Base-by-base conservation (phyloP, 92 coral and sea anemone genomes). In the Epizoanthus scotinus region DNA sequence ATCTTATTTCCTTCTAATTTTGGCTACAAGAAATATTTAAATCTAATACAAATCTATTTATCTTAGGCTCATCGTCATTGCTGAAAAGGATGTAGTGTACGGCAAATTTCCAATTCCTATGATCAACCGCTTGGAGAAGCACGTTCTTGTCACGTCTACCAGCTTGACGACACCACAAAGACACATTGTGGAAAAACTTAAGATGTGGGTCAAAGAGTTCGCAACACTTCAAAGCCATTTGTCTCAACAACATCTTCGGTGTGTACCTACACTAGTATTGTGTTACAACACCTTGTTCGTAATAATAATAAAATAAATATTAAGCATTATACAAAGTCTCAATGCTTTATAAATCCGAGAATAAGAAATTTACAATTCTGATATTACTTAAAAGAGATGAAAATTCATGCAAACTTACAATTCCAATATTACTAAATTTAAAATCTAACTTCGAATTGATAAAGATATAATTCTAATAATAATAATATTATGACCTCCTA, bases 111-210 rank as follows among this genome's bases (percentile, higher is more conserved):
- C 90, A 34, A 90, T 90, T 27, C 97, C 97, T 12, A 86, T 92
- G 71, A 90, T 90, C 73, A 90, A 92, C 73, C 97, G 97, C 50
- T 86, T 92, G 71, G 97, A 92, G 72, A 92, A 92, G 66, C 97
- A 92, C 77, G 86, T 79, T 69, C 87, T 92, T 47, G 97, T 92
- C 15, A 87, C 91, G 55, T 87, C 81, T 3, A 90, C 89, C 36
- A 78, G 94, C n/a, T 78, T 93, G 62, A 89, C 84, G 17, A 47
- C 24, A 59, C 63, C 67, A 22, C 93, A 93, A 71, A 28, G 73
- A 67, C 40, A 44, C 6, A 47, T 91, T 4, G 94, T 90, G 31
- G 71, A 81, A 47, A 85, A 84, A 57, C 89, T 90, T 60, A 64
- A 70, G 53, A 57, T 5, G 36, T 93, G 98, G 98, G 94, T 79